A percentile compares a stretch with the other conserved stretches of the same genome.
Conservation (phyloP, 2,113 vertebrate species). For the Asarcornis scutulata region DNA sequence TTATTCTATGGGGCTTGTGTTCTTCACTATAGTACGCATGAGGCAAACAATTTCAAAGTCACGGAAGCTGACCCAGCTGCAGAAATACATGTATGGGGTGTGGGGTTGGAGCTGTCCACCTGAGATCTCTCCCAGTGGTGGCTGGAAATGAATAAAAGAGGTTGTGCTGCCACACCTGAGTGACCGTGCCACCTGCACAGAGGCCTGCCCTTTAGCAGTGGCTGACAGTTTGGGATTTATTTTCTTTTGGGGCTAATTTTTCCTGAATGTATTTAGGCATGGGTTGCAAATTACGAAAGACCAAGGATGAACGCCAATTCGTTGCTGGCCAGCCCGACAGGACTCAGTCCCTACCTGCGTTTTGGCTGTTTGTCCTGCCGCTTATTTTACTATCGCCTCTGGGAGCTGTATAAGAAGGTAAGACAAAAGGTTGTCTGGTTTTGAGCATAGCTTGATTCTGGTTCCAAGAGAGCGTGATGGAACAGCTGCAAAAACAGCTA, state of each 20-base stretch:
- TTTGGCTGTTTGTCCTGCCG: slow-evolving; percentile 95
- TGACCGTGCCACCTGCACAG: background rate
- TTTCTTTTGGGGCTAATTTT: background rate
- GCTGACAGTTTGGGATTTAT: background rate
- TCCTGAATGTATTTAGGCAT: slow-evolving; percentile 79
- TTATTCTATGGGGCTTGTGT: background rate
- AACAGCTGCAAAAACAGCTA: background rate
- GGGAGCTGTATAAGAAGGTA: slow-evolving; percentile 96
- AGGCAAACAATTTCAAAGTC: background rate
- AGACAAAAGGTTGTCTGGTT: background rate
- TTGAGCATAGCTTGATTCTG: background rate
- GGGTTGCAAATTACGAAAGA: slow-evolving; percentile 91
- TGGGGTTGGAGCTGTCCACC: background rate
- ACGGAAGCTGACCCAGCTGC: background rate
- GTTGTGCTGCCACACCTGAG: background rate
- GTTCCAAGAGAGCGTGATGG: background rate
- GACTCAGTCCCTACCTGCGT: slow-evolving; percentile 94
- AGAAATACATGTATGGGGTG: background rate
- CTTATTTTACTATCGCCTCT: slow-evolving; percentile 92
- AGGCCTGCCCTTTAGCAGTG: background rate
- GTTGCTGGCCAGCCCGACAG: slow-evolving; percentile 90
- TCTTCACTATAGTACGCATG: background rate
- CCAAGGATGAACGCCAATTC: slow-evolving; percentile 89
- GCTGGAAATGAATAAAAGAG: background rate
- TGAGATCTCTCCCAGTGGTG: background rate